Percentiles rank a stretch among this genome's conserved stretches.
phyloP scores from a whole-genome alignment of 2,113 vertebrate species.

The Rhabdornis inornatus region DNA sequence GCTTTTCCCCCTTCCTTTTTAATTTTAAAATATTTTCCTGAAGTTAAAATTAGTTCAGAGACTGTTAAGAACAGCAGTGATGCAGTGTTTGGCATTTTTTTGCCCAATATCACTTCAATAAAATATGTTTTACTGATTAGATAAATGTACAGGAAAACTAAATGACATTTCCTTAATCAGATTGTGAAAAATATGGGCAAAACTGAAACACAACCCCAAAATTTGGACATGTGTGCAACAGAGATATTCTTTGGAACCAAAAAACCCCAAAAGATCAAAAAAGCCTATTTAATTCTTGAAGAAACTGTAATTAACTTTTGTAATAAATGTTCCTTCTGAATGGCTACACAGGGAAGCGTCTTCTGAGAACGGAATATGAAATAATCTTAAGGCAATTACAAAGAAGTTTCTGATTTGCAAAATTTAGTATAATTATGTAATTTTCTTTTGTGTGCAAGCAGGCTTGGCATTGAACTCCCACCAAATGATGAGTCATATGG shows the following conservation, averaged over 20 bases:
- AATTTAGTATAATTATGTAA: conserved; percentile 51
- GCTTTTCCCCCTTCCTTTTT: background rate
- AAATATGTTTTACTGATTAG: background rate
- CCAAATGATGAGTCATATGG: conserved; percentile 41
- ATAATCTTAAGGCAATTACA: conserved; percentile 51
- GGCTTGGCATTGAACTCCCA: conserved; percentile 48
- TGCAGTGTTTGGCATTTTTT: background rate
- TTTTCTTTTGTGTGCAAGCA: conserved; percentile 59
- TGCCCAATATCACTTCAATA: background rate
- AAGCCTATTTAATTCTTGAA: background rate
- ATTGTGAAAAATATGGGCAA: background rate
- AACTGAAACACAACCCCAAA: background rate
- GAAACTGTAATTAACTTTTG: conserved; percentile 41
- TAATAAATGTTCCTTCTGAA: conserved; percentile 44
- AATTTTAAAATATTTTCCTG: background rate
- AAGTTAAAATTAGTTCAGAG: background rate
- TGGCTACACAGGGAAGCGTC: conserved; percentile 11
- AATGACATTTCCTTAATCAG: background rate
- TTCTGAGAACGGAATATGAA: conserved; percentile 33
- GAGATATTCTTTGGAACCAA: background rate
- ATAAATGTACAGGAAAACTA: background rate
- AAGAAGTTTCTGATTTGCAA: conserved; percentile 36
- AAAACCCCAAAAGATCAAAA: background rate
- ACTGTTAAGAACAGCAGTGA: background rate
- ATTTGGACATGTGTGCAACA: background rate